These are phyloP conservation scores for Acrossocheilus fasciatus DNA, from an alignment of 2,797 vertebrate species.

Conservation along the genomic window DNA sequence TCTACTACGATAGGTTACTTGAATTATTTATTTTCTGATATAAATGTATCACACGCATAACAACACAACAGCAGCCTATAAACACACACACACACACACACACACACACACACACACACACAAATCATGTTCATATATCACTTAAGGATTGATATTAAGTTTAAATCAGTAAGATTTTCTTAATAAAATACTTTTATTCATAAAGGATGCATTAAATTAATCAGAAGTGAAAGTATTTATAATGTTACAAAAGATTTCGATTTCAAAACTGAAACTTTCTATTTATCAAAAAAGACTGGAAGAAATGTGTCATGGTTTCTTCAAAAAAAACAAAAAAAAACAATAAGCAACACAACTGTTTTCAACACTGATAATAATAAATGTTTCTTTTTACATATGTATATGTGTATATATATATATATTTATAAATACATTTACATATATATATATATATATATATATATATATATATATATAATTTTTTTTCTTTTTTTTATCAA, in stretches of 20 bases:
- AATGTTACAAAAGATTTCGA: background rate
- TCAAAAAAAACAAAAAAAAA: background rate
- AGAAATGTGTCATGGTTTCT: background rate
- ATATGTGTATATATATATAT: no score
- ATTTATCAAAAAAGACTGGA: background rate
- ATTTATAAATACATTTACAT: no score
- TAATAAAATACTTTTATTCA: background rate
- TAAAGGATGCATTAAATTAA: background rate
- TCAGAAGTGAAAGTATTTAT: background rate
- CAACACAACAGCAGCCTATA: background rate
- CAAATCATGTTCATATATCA: background rate
- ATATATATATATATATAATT: no score
- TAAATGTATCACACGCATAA: background rate
- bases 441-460: no score
- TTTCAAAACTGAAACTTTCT: background rate
- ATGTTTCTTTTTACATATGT: background rate
- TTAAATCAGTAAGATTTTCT: background rate
- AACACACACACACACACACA: background rate
- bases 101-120: no score
- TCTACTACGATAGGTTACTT: slow-evolving; percentile 62
- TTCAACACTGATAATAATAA: background rate
- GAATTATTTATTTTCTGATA: slow-evolving; percentile 63
- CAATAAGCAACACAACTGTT: background rate
- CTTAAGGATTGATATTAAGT: background rate
- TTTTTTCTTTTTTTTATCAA: background rate